phyloP scores from a whole-genome alignment of 2,113 vertebrate species.

The Dromas ardeola region DNA sequence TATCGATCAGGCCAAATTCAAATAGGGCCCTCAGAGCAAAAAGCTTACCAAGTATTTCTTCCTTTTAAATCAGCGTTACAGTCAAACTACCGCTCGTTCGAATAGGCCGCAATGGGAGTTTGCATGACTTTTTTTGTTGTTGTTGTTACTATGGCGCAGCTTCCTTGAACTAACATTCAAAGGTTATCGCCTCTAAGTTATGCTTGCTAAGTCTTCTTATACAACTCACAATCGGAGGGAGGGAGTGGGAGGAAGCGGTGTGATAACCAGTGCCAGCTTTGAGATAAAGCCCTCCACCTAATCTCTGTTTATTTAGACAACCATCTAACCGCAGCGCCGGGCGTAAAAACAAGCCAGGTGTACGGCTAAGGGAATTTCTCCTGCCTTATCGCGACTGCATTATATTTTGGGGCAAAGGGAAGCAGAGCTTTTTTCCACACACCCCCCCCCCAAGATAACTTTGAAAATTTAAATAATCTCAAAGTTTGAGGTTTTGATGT shows the following conservation, averaged over 20 bases:
- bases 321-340: constrained; percentile 27
- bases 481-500: neutral
- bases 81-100: neutral
- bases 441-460: neutral
- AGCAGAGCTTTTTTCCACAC: neutral
- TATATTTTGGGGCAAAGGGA: constrained; percentile 43
- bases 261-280: constrained; percentile 78
- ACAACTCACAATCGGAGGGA: constrained; percentile 77
- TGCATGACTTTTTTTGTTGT: neutral
- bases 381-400: neutral
- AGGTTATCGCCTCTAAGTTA: constrained; percentile 73
- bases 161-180: constrained; percentile 68
- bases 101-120: neutral
- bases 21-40: neutral
- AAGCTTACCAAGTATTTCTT: neutral
- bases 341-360: constrained; percentile 48
- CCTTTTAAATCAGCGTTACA: neutral
- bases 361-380: constrained; percentile 32
- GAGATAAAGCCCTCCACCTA: constrained; percentile 74
- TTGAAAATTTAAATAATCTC: neutral
- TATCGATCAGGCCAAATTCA: neutral
- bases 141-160: constrained; percentile 44
- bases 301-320: constrained; percentile 81
- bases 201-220: constrained; percentile 77
- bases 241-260: constrained; percentile 70